Conservation (phyloP, 2,888 invertebrate species). For the Conistra vaccinii region DNA sequence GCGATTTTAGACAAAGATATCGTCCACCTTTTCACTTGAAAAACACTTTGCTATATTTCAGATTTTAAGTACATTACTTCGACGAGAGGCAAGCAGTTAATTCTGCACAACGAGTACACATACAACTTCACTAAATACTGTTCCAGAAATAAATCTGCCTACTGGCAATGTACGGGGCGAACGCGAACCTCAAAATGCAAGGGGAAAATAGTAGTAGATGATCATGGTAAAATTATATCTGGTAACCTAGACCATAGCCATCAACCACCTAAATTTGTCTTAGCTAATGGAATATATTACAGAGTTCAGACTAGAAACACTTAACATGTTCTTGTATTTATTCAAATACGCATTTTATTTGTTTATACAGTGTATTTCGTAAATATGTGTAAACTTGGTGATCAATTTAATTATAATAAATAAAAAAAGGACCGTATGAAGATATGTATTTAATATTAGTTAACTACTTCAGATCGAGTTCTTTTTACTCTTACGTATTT, state of each 20-base stretch:
- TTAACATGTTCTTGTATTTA: neutral
- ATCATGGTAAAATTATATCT: neutral
- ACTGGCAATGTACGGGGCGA: slow-evolving; percentile 30
- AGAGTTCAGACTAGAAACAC: neutral
- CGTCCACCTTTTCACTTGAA: neutral
- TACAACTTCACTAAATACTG: slow-evolving; percentile 7
- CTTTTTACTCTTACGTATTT: no score
- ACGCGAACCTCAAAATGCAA: slow-evolving; percentile 3
- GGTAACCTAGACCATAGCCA: slow-evolving; percentile 5
- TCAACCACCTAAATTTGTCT: slow-evolving; percentile 6
- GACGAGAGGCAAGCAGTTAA: slow-evolving; percentile 19
- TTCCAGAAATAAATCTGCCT: neutral
- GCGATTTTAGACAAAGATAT: neutral
- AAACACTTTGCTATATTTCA: slow-evolving; percentile 13
- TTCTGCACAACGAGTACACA: slow-evolving; percentile 22
- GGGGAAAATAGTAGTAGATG: slow-evolving; percentile 9
- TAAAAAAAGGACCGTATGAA: neutral
- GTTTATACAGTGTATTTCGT: neutral
- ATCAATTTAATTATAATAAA: neutral
- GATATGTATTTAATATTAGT: neutral
- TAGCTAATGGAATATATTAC: neutral
- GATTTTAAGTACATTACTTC: slow-evolving; percentile 15
- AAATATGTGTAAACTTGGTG: neutral
- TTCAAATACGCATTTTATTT: neutral
- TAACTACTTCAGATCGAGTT: neutral